Base-by-base conservation (phyloP, 2,797 vertebrate genomes). In the Alcedo quadribrachys region DNA sequence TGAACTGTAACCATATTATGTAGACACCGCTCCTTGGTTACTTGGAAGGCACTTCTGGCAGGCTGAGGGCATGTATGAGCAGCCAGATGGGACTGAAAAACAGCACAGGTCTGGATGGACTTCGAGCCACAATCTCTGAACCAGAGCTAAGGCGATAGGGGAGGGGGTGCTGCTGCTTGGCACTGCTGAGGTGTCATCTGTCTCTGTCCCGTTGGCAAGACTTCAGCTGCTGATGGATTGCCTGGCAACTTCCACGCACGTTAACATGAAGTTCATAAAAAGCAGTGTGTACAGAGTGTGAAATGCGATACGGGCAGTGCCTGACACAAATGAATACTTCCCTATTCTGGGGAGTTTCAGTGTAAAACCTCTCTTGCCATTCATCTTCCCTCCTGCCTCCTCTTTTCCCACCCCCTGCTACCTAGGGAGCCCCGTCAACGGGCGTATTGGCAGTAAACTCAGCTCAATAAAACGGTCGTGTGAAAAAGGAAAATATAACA, bases 101-200 rank as follows among this genome's bases (percentile, higher is more conserved):
- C 15, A 6, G 1, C 3, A 2, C 0, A 0, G 8, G 33, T 66
- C 45, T 0, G 1, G 48, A 10, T n/a, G 61, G 65, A 11, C 30
- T 42, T 0, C 1, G 25, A 81, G 66, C 8, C 3, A 2, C 1
- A 2, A 14, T 25, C 65, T 48, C 0, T 0, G 3, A 58, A 30
- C 1, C 53, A 20, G 67, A 66, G 77, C 4, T 0, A 43, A 65
- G 48, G 50, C 1, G 9, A 22, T 16, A 8, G 2, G 54, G 67
- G 67, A 25, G 19, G 21, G 19, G 18, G 16, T 66, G 77, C 48
- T n/a, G 7, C 32, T 30, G 67, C 76, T 6, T 53, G 68, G 85
- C 54, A 54, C 53, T 6, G 57, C 60, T 0, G 7, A 40, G 37
- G 61, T 67, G 69, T n/a, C 76, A 80, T 86, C 73, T 33, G 54